phyloP scores from a whole-genome alignment of 2,797 vertebrate genomes.

The Acanthornis magna region DNA sequence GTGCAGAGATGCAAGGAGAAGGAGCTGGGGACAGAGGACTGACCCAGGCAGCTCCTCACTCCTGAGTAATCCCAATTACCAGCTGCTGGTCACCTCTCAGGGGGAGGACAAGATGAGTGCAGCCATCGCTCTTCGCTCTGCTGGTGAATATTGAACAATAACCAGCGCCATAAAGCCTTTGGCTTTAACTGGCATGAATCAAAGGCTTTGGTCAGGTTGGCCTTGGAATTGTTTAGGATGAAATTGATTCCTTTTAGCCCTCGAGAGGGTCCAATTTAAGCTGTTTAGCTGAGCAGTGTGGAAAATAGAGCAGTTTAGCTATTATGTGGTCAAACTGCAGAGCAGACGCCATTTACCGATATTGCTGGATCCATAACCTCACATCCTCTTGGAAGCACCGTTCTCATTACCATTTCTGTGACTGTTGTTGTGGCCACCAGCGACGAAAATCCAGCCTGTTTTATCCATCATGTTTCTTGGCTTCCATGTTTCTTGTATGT shows the following conservation, averaged over 20 bases:
- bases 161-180: not conserved
- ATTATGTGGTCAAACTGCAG: slow-evolving; percentile 57
- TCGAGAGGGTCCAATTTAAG: slow-evolving; percentile 29
- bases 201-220: slow-evolving; percentile 52
- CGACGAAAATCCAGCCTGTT: slow-evolving; percentile 15
- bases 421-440: slow-evolving; percentile 45
- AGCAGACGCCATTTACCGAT: not conserved
- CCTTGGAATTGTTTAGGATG: slow-evolving; percentile 45
- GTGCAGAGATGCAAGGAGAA: not conserved
- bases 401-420: not conserved
- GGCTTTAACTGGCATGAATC: slow-evolving; percentile 26
- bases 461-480: slow-evolving; percentile 13
- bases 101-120: not conserved
- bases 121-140: not conserved
- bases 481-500: not conserved
- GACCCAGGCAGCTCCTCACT: not conserved
- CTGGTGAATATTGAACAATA: not conserved
- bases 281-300: slow-evolving; percentile 60
- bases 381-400: slow-evolving; percentile 12
- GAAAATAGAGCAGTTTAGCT: slow-evolving; percentile 54
- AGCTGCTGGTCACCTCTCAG: not conserved
- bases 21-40: not conserved
- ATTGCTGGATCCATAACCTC: slow-evolving; percentile 20
- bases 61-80: not conserved
- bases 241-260: slow-evolving; percentile 44